These are phyloP conservation scores for Dicycla oo DNA, from an alignment of 2,888 invertebrate species.

Conservation along the genomic window DNA sequence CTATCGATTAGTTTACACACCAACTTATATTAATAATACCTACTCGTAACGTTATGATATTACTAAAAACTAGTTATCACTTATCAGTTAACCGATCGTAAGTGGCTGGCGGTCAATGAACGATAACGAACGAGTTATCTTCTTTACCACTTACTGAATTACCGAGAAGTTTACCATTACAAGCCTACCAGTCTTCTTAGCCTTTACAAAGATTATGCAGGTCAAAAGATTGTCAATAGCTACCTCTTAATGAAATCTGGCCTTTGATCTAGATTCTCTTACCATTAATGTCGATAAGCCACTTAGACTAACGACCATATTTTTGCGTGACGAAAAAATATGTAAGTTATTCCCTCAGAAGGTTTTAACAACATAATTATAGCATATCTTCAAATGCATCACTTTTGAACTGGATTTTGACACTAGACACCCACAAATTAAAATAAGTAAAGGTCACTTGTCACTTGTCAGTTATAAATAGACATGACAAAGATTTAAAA, in stretches of 20 bases:
- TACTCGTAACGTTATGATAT: conserved; percentile 45
- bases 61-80: conserved; percentile 61
- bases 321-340: conserved; percentile 36
- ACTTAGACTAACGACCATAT: conserved; percentile 23
- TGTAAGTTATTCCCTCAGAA: conserved; percentile 16
- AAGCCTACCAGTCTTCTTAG: conserved; percentile 30
- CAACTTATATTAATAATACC: conserved; percentile 30
- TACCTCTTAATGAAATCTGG: conserved; percentile 20
- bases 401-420: conserved; percentile 37
- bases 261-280: conserved; percentile 7
- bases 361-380: conserved; percentile 45
- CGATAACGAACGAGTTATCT: conserved; percentile 73
- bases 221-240: conserved; percentile 44
- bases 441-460: conserved; percentile 36
- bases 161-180: conserved; percentile 43
- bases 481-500: conserved; percentile 15
- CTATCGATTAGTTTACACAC: conserved; percentile 34
- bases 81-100: conserved; percentile 58
- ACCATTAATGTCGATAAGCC: conserved; percentile 17
- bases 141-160: conserved; percentile 57
- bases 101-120: conserved; percentile 68
- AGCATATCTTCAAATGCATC: conserved; percentile 24
- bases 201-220: conserved; percentile 39
- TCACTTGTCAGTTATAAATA: conserved; percentile 15
- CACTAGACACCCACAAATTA: conserved; percentile 41